phyloP scores from a whole-genome alignment of 2,797 vertebrate genomes.

The Hoplostethus mediterraneus region DNA sequence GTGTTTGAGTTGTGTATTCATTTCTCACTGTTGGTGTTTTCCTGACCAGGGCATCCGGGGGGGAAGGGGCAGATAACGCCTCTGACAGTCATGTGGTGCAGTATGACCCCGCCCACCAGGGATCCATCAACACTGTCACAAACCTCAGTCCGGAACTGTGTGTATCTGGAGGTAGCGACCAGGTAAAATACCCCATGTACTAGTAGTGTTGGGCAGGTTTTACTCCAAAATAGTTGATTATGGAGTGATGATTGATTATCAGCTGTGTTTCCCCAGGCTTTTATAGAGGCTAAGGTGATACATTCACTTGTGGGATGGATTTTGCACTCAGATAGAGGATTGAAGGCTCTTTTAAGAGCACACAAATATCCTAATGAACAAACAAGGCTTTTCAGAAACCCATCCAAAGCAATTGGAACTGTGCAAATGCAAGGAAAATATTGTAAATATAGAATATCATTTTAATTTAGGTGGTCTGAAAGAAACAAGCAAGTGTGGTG shows the following conservation, averaged over 20 bases:
- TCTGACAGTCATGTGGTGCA: slow-evolving; percentile 72
- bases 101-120: slow-evolving; percentile 86
- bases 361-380: background rate
- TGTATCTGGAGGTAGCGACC: slow-evolving; percentile 93
- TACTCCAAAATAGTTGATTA: background rate
- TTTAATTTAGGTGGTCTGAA: too few relatives aligned
- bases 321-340: background rate
- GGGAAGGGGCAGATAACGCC: slow-evolving; percentile 72
- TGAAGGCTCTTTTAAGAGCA: too few relatives aligned
- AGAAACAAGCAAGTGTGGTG: too few relatives aligned
- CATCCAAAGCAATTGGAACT: background rate
- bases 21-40: slow-evolving; percentile 4
- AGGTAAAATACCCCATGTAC: slow-evolving; percentile 63
- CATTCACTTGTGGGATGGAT: slow-evolving; percentile 7
- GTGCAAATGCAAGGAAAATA: background rate
- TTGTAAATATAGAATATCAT: too few relatives aligned
- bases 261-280: background rate
- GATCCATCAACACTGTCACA: slow-evolving; percentile 87
- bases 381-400: background rate
- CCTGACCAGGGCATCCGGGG: slow-evolving; percentile 77
- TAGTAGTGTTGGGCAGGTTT: background rate
- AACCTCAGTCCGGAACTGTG: slow-evolving; percentile 89
- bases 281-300: slow-evolving; percentile 1
- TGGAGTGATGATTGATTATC: background rate
- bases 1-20: background rate